phyloP scores from a whole-genome alignment of 2,113 vertebrate genomes.

The Prunella himalayana region DNA sequence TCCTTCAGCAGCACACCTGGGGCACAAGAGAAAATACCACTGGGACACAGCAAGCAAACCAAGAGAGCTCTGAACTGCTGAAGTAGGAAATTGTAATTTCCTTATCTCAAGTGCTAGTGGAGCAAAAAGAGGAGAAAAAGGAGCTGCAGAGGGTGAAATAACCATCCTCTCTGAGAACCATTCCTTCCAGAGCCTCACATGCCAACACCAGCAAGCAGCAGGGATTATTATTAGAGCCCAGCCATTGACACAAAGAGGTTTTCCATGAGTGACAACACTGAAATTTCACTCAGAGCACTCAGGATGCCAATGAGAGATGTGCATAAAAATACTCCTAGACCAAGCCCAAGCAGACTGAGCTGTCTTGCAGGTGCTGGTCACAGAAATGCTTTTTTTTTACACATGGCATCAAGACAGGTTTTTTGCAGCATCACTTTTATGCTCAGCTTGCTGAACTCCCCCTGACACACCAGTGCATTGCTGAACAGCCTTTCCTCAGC shows the following conservation, averaged over 20 bases:
- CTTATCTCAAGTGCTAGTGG: not conserved
- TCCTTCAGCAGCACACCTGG: not conserved
- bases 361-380: not conserved
- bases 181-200: not conserved
- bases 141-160: not conserved
- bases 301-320: not conserved
- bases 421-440: not conserved
- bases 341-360: not conserved
- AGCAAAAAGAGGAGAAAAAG: not conserved
- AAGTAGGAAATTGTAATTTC: not conserved
- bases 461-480: fast-evolving
- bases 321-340: not conserved
- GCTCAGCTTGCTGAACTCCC: not conserved
- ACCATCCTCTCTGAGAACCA: not conserved
- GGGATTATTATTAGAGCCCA: not conserved
- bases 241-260: not conserved
- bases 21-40: not conserved
- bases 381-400: not conserved
- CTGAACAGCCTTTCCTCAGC: not conserved
- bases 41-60: not conserved
- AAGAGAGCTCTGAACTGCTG: not conserved
- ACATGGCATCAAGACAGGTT: not conserved
- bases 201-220: not conserved
- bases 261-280: not conserved
- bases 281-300: not conserved